A percentile compares a stretch with the other conserved stretches of the same genome.
Evolutionary conservation across 2,888 invertebrate genomes (phyloP).

Genomic region (Macroteleia sp.): DNA sequence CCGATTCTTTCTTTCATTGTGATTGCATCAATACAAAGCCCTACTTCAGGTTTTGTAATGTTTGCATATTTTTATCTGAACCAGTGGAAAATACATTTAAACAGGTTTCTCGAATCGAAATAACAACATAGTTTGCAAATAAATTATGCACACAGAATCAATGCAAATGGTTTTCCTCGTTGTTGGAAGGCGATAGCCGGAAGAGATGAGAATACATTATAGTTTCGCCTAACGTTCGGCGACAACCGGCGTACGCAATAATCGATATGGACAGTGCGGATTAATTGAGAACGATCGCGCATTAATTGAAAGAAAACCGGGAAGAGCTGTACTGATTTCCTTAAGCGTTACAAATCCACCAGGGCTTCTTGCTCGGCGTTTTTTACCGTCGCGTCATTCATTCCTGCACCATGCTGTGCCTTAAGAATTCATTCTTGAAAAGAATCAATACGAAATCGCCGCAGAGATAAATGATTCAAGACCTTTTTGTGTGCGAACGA

Average conservation of each 20-base stretch:
- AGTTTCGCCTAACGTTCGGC: constrained; percentile 49
- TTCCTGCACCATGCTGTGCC: constrained; percentile 14
- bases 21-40: background rate
- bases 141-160: constrained; percentile 15
- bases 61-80: background rate
- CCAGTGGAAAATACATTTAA: constrained; percentile 14
- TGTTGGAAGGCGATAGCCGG: constrained; percentile 47
- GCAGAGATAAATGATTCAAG: constrained; percentile 51
- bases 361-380: constrained; percentile 27
- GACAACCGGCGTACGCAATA: constrained; percentile 73
- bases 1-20: constrained; percentile 9
- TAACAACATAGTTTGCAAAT: constrained; percentile 3
- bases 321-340: constrained; percentile 62
- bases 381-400: constrained; percentile 47
- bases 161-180: constrained; percentile 55
- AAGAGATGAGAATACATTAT: constrained; percentile 59
- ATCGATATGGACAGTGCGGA: constrained; percentile 77
- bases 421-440: constrained; percentile 45
- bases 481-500: constrained; percentile 39
- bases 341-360: constrained; percentile 37
- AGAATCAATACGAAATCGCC: constrained; percentile 50
- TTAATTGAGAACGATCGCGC: constrained; percentile 79
- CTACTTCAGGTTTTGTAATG: constrained; percentile 5
- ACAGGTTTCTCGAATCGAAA: constrained; percentile 31
- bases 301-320: constrained; percentile 75